A percentile compares a stretch with the other conserved stretches of the same genome.
phyloP scores from a whole-genome alignment of 2,797 vertebrate genomes.

The Danio albolineatus region DNA sequence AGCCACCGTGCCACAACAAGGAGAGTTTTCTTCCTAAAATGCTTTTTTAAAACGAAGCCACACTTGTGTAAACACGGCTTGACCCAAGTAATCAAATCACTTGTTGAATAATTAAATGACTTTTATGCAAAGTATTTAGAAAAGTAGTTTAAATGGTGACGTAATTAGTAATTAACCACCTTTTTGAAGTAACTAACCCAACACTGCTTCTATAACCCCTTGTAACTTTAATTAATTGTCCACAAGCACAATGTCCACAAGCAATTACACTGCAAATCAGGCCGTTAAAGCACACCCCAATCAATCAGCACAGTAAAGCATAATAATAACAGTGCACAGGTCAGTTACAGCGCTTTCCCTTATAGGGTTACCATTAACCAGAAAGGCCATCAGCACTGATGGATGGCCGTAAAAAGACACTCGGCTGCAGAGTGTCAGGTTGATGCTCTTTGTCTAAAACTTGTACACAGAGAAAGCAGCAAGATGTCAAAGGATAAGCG shows the following conservation, averaged over 20 bases:
- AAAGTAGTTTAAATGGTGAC: too few relatives aligned
- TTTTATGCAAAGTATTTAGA: too few relatives aligned
- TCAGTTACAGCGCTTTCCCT: conserved; percentile 45
- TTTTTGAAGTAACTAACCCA: too few relatives aligned
- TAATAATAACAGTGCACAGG: neutral
- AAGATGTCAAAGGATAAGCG: conserved; percentile 53
- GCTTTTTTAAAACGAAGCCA: too few relatives aligned
- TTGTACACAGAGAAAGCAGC: conserved; percentile 43
- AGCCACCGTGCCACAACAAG: too few relatives aligned
- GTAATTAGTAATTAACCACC: too few relatives aligned
- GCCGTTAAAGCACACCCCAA: conserved; percentile 14
- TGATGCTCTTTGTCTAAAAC: conserved; percentile 44
- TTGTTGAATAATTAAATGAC: too few relatives aligned
- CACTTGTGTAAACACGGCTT: too few relatives aligned
- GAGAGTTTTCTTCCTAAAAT: too few relatives aligned
- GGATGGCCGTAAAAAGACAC: conserved; percentile 36
- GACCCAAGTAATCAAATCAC: too few relatives aligned
- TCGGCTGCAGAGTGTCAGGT: conserved; percentile 34
- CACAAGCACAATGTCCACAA: conserved; percentile 5
- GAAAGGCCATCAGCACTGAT: conserved; percentile 25
- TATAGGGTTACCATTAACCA: conserved; percentile 47
- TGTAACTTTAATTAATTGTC: neutral
- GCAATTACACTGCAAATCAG: conserved; percentile 19
- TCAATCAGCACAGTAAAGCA: conserved; percentile 34
- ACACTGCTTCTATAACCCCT: neutral